Percentiles rank a stretch among this genome's conserved stretches.
Conservation (phyloP, 2,113 vertebrate genomes). For the Speoplatyrhinus poulsoni region DNA sequence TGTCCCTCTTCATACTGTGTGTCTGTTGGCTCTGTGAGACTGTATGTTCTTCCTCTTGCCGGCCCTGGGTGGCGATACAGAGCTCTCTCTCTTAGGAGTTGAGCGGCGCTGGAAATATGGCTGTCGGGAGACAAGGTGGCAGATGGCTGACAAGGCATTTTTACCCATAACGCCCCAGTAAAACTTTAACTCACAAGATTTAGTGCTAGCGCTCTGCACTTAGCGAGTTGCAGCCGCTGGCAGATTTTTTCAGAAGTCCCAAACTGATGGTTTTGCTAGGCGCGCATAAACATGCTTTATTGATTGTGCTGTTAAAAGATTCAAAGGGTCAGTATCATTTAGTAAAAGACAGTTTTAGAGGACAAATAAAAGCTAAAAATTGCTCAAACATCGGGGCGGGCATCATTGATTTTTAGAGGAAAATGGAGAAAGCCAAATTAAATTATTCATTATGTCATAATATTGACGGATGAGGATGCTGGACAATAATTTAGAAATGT, state of each 20-base stretch:
- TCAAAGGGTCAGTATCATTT: slow-evolving; percentile 98
- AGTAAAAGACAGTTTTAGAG: slow-evolving; percentile 93
- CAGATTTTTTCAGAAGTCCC: slow-evolving; percentile 92
- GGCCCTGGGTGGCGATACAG: slow-evolving; percentile 86
- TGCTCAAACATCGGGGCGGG: slow-evolving; percentile 68
- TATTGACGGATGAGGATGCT: slow-evolving; percentile 71
- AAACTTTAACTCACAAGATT: slow-evolving; percentile 99
- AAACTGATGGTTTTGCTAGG: slow-evolving; percentile 98
- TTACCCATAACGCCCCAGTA: slow-evolving; percentile 99
- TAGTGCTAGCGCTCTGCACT: slow-evolving; percentile 92
- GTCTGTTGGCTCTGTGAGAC: not conserved
- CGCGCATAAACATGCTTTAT: slow-evolving; percentile 98
- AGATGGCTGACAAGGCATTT: slow-evolving; percentile 99
- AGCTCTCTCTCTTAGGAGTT: slow-evolving; percentile 81
- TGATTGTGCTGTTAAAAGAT: slow-evolving; percentile 98
- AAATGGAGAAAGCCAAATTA: slow-evolving; percentile 65
- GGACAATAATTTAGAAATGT: slow-evolving; percentile 61
- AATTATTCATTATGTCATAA: slow-evolving; percentile 78
- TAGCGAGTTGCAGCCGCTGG: slow-evolving; percentile 96
- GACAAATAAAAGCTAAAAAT: slow-evolving; percentile 86
- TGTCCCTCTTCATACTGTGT: slow-evolving; percentile 2
- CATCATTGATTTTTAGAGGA: slow-evolving; percentile 71
- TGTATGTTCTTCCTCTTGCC: slow-evolving; percentile 54
- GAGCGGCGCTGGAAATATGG: slow-evolving; percentile 96
- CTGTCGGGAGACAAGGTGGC: slow-evolving; percentile 96